Evolutionary conservation across 2,113 vertebrate genomes (phyloP), one percentile per base, ranked within the genome.

Genomic region (Carlito syrichta): DNA sequence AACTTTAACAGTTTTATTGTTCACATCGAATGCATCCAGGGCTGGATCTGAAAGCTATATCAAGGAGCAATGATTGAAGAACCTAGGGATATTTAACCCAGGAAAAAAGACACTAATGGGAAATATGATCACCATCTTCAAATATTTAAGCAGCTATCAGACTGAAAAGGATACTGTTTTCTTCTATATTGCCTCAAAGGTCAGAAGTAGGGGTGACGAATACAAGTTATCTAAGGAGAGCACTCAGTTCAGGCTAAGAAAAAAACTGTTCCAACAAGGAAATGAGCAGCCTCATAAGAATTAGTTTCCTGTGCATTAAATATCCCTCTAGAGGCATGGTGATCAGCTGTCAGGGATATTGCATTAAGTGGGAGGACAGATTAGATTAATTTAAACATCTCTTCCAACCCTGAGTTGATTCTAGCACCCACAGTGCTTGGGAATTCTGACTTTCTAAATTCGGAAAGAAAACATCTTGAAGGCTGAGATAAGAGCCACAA

Each of bases 391-490:
- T 27, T 86, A 92, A 95, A 96, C 43, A 68, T 93, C 38, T 81
- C 30, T 96, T 78, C 27, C 66, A 94, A 58, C 23, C 1, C 38
- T 71, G 79, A 90, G 45, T 60, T 93, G 85, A 90, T 69, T 89
- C 43, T 89, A 91, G 96, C 40, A 96, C 43, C 50, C 62, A 78
- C 23, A 92, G 68, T 63, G 50, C 58, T 95, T 89, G 52, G 78
- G 38, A n/a, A 74, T 60, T 58, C 69, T 45, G 3, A 92, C 74
- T 94, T 96, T 83, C 16, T 66, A 94, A 91, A 96, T 88, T 94
- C 69, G 86, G 93, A 96, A 94, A 91, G 91, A 94, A 97, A 90
- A 93, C 8, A 74, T 69, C 52, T 93, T 66, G 82, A 91, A 91
- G 68, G 50, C 71, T n/a, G 89, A 94, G 77, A 66, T 13, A 82